Conservation (phyloP, 2,113 vertebrate species). For the Egretta garzetta region DNA sequence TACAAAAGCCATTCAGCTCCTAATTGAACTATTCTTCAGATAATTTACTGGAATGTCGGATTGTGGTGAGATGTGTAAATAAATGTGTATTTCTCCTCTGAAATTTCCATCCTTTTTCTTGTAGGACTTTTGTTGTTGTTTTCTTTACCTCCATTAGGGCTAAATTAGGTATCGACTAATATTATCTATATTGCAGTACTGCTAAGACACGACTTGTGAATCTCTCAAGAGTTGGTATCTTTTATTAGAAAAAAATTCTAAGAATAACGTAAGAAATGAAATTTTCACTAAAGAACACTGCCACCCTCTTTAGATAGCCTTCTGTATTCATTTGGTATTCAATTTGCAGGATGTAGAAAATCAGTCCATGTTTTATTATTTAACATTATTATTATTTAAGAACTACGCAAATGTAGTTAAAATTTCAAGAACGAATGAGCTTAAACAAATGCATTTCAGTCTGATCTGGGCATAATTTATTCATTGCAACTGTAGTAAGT, state of each 20-base stretch:
- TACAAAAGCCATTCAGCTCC: background rate
- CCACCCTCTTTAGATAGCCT: background rate
- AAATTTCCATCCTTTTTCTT: background rate
- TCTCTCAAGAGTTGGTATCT: background rate
- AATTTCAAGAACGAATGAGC: background rate
- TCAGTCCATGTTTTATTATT: background rate
- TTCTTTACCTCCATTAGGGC: background rate
- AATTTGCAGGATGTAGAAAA: background rate
- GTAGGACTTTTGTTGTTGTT: background rate
- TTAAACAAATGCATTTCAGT: background rate
- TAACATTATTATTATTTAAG: background rate
- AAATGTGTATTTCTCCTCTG: background rate
- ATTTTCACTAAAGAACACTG: background rate
- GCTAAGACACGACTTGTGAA: background rate
- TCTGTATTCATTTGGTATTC: background rate
- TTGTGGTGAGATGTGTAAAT: background rate
- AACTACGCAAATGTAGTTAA: background rate
- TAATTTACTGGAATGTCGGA: background rate
- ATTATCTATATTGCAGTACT: background rate
- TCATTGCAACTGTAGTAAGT: background rate
- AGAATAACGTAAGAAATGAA: background rate
- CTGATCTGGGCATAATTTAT: background rate
- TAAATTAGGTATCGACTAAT: background rate
- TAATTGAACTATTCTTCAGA: background rate
- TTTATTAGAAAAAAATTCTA: background rate